phyloP scores from a whole-genome alignment of 53 echinoderm and acorn worm genomes.

The Stichopus horrens region DNA sequence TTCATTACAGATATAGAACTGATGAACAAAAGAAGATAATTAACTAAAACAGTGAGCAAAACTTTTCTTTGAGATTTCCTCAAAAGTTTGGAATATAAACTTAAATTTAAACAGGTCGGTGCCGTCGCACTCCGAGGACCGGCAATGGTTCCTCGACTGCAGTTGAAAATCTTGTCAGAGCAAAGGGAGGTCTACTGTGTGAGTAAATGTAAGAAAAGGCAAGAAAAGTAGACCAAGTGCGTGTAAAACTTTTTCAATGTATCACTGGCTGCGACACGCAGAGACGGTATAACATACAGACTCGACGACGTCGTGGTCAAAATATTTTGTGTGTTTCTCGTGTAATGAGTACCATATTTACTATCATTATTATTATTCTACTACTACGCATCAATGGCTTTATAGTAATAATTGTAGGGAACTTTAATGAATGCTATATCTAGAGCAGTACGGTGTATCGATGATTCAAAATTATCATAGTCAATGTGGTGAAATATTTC shows the following conservation, averaged over 20 bases:
- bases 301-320: not conserved
- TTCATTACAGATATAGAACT: no score
- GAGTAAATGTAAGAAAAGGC: no score
- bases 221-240: not conserved
- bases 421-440: not conserved
- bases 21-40: no score
- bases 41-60: no score
- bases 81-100: no score
- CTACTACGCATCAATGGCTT: not conserved
- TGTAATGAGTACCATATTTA: conserved; percentile 2
- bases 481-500: conserved; percentile 34
- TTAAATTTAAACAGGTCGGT: no score
- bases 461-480: conserved; percentile 14
- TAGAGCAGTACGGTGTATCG: not conserved
- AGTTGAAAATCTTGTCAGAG: no score
- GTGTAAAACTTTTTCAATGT: not conserved
- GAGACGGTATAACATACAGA: not conserved
- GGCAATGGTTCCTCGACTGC: no score
- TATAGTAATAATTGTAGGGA: not conserved
- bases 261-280: not conserved
- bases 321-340: conserved; percentile 15
- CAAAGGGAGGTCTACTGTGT: no score
- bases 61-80: no score
- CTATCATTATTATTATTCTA: not conserved
- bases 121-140: no score